A percentile compares a stretch with the other conserved stretches of the same genome.
These are phyloP conservation scores for Seriola dumerili DNA, from an alignment of 2,113 vertebrate genomes.

Conservation along the genomic window DNA sequence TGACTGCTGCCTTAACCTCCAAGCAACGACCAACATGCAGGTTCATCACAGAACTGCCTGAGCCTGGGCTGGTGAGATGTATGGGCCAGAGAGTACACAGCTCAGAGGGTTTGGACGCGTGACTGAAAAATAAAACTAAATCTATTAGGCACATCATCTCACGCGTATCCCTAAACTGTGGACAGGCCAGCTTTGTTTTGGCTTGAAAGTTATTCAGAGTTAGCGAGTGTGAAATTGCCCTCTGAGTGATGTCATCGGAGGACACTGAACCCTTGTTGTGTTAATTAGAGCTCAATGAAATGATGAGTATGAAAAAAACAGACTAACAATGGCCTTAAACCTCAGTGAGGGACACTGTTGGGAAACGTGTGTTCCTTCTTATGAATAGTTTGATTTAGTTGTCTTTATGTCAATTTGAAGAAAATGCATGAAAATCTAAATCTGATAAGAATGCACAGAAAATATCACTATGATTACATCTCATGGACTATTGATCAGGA, in stretches of 20 bases:
- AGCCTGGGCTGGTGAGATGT: constrained; percentile 28
- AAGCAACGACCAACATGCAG: constrained; percentile 36
- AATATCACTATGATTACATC: constrained; percentile 25
- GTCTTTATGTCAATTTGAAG: constrained; percentile 35
- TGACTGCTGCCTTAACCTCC: constrained; percentile 56
- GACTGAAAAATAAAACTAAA: constrained; percentile 37
- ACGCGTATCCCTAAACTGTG: constrained; percentile 60
- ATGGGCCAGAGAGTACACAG: constrained; percentile 9
- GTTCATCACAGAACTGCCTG: constrained; percentile 19
- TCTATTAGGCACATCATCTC: constrained; percentile 61
- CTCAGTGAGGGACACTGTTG: constrained; percentile 62
- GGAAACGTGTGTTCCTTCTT: constrained; percentile 31
- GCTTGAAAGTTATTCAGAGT: constrained; percentile 76
- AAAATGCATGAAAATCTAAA: constrained; percentile 4
- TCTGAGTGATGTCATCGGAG: constrained; percentile 76
- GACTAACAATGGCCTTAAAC: constrained; percentile 61
- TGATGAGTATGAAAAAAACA: constrained; percentile 57
- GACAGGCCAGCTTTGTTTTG: constrained; percentile 77
- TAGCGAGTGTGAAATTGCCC: constrained; percentile 80
- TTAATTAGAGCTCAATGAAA: constrained; percentile 77
- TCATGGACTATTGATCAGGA: constrained; percentile 23
- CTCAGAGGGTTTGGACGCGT: constrained; percentile 34
- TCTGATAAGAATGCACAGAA: constrained; percentile 11
- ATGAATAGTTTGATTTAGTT: constrained; percentile 45
- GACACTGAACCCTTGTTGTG: constrained; percentile 79